Percentiles rank a stretch among this genome's conserved stretches.
Evolutionary conservation across 2,888 invertebrate species (phyloP).

Genomic region (Hirtodrosophila confusa): DNA sequence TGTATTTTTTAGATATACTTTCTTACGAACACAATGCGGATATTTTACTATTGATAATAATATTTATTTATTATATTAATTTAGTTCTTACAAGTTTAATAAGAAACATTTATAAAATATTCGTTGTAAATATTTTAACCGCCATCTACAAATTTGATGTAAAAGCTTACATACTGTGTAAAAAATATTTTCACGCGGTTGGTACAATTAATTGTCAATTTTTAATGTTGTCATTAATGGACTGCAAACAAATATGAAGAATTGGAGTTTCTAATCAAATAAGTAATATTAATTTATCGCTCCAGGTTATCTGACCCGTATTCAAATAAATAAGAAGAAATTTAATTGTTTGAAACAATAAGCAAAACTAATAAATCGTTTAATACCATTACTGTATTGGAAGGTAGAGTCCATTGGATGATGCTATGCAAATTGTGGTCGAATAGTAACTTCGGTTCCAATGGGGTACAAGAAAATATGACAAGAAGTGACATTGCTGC

Average conservation of each 20-base stretch:
- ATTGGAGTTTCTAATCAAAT: not conserved
- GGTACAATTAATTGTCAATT: conserved; percentile 27
- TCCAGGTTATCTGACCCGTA: not conserved
- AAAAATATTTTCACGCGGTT: conserved; percentile 56
- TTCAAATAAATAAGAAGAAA: too few species aligned
- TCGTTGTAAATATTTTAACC: conserved; percentile 71
- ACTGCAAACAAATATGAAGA: not conserved
- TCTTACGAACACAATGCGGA: conserved; percentile 72
- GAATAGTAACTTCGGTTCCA: too few species aligned
- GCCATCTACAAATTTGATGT: conserved; percentile 52
- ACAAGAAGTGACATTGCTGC: too few species aligned
- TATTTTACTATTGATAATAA: conserved; percentile 53
- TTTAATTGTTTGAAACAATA: not conserved
- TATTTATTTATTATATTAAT: conserved; percentile 37
- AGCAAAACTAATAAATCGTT: not conserved
- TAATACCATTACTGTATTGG: too few species aligned
- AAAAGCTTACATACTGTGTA: conserved; percentile 60
- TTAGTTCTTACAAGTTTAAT: conserved; percentile 33
- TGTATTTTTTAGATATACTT: conserved; percentile 55
- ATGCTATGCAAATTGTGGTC: too few species aligned
- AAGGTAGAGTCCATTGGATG: too few species aligned
- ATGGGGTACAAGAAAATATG: too few species aligned
- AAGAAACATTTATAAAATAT: conserved; percentile 71
- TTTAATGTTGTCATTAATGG: not conserved
- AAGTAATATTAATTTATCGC: too few species aligned